Percentiles rank a stretch among this genome's conserved stretches.
Conservation (phyloP, 1,140 invertebrate genomes). For the Grapholita molesta region DNA sequence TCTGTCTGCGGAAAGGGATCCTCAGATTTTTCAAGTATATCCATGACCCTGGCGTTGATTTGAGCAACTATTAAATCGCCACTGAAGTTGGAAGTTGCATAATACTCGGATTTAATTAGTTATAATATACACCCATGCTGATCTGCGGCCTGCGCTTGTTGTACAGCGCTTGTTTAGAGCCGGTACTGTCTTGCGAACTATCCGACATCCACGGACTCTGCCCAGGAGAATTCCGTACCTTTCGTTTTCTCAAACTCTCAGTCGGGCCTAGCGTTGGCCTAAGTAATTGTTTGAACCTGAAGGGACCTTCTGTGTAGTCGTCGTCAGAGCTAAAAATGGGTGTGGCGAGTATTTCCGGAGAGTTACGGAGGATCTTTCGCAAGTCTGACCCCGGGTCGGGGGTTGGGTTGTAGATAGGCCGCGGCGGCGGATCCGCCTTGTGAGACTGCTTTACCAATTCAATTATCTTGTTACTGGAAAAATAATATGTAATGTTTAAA, state of each 20-base stretch:
- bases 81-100: slow-evolving; percentile 9
- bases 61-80: neutral
- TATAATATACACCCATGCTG: slow-evolving; percentile 72
- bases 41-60: neutral
- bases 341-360: slow-evolving; percentile 71
- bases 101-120: slow-evolving; percentile 30
- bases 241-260: slow-evolving; percentile 84
- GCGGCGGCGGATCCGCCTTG: slow-evolving; percentile 47
- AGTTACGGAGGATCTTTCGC: slow-evolving; percentile 74
- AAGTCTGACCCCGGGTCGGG: slow-evolving; percentile 71
- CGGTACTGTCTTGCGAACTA: slow-evolving; percentile 66
- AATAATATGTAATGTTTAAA: slow-evolving; percentile 21
- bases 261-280: slow-evolving; percentile 84
- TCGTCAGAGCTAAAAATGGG: slow-evolving; percentile 66
- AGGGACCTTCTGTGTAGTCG: slow-evolving; percentile 82
- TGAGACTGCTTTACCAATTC: slow-evolving; percentile 68
- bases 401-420: slow-evolving; percentile 51
- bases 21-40: too few species aligned
- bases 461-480: slow-evolving; percentile 73
- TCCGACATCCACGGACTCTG: slow-evolving; percentile 70
- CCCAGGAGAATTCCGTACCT: slow-evolving; percentile 66
- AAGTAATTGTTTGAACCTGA: slow-evolving; percentile 84
- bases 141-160: slow-evolving; percentile 67
- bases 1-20: too few species aligned
- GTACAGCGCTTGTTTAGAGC: slow-evolving; percentile 51